Evolutionary conservation across 2,888 invertebrate genomes (phyloP), one percentile per base, ranked within the genome.

Genomic region (Tiliacea citrago): DNA sequence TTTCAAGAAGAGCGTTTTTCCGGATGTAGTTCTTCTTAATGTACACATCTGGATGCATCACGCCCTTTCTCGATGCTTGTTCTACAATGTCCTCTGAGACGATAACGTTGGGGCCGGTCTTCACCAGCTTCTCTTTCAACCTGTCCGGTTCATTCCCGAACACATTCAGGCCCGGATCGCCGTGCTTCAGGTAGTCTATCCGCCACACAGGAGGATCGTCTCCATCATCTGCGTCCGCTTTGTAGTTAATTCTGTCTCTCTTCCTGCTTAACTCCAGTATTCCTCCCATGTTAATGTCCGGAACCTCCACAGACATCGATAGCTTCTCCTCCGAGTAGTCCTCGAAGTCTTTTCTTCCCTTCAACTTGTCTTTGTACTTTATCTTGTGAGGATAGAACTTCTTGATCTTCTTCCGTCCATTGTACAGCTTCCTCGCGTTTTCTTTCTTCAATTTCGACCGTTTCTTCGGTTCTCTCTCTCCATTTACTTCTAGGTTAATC

Each of bases 371-470:
- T 57, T 93, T 95, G 69, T 95, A 93, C 73, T 96, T 96, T n/a
- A 94, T 91, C 79, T 95, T 96, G 86, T 95, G 96, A 1, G 96
- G 96, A 65, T 95, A 96, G 81, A 94, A 96, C 62, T 95, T 96
- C 5, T 93, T 86, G 0, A 95, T 88, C 73, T 94, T 95, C 86
- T 94, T 96, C n/a, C 92, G 86, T 0, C 92, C 90, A 57, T 73
- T 90, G 84, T 90, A 93, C 0, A 92, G 67, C 0, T 91, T 89
- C 13, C 85, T 81, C 70, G 91, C 89, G 3, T 79, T 53, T 0
- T 89, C 90, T 18, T 85, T 90, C 24, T 87, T 86, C 53, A 87
- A 73, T 58, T 82, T 79, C 1, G 57, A 45, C 62, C 81, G 88
- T 63, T 79, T 84, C 35, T 87, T 78, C 1, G 18, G 13, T 13